Evolutionary conservation across 1,140 invertebrate genomes (phyloP).

Genomic region (Pogonus chalceus): DNA sequence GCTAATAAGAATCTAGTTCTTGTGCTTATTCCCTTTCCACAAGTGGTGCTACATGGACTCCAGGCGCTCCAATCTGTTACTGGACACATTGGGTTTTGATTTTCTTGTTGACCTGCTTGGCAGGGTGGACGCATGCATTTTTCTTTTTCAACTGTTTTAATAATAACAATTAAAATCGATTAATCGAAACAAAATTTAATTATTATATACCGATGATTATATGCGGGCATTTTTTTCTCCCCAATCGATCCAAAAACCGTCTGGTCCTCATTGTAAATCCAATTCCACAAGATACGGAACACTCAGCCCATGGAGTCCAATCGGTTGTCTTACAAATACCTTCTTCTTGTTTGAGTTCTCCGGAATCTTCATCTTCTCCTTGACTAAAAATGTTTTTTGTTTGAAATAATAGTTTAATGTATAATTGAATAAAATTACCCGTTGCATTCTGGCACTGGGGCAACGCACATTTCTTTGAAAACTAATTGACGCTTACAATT

Average conservation of each 20-base stretch:
- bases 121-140: conserved; percentile 64
- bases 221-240: conserved; percentile 66
- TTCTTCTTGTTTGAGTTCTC: conserved; percentile 32
- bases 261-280: conserved; percentile 65
- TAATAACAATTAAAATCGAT: conserved; percentile 15
- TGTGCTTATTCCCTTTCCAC: conserved; percentile 57
- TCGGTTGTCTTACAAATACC: conserved; percentile 58
- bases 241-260: conserved; percentile 59
- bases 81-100: conserved; percentile 48
- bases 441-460: conserved; percentile 55
- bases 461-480: conserved; percentile 81
- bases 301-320: conserved; percentile 74
- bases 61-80: conserved; percentile 63
- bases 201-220: conserved; percentile 38
- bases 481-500: conserved; percentile 71
- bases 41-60: conserved; percentile 62
- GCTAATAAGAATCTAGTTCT: conserved; percentile 59
- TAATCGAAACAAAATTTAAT: conserved; percentile 7
- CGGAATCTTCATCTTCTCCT: conserved; percentile 29
- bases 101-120: conserved; percentile 39
- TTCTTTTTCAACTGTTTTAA: conserved; percentile 64
- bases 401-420: background rate
- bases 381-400: conserved; percentile 7
- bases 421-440: conserved; percentile 38
- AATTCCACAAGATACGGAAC: conserved; percentile 71